These are phyloP conservation scores for Premnoplex brunnescens DNA, from an alignment of 2,797 vertebrate genomes.

Conservation along the genomic window DNA sequence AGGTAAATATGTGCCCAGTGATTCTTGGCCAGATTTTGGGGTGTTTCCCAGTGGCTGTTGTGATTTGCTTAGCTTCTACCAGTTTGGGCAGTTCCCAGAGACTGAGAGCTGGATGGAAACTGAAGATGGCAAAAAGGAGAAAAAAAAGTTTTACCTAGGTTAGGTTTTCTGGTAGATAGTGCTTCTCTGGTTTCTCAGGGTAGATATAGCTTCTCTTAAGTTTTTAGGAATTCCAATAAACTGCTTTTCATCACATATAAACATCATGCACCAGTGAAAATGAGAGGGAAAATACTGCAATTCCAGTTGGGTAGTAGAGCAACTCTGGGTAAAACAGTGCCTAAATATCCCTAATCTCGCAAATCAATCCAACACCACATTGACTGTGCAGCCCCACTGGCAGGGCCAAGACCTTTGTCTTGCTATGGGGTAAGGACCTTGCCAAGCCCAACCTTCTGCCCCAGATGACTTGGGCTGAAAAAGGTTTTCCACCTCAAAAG, in stretches of 20 bases:
- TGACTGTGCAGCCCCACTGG: background rate
- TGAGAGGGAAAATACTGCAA: background rate
- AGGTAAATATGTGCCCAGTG: background rate
- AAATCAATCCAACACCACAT: background rate
- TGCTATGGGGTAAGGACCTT: background rate
- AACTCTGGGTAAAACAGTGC: background rate
- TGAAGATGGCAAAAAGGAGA: background rate
- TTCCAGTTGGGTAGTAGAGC: background rate
- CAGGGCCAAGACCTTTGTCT: too few species aligned
- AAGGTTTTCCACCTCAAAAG: background rate
- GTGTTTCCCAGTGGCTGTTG: background rate
- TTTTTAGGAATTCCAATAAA: background rate
- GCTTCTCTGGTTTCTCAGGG: background rate
- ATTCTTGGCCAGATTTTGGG: background rate
- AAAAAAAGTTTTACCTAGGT: background rate
- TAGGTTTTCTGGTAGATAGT: background rate
- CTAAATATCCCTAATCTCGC: background rate
- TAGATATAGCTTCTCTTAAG: background rate
- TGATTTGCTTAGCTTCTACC: background rate
- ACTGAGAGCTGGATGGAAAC: background rate
- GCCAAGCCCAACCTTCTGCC: accelerated
- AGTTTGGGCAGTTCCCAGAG: background rate
- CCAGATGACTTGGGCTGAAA: background rate
- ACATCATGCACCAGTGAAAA: background rate
- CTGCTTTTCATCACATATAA: background rate